These are phyloP conservation scores for Heliconius charithonia DNA, from an alignment of 2,888 invertebrate genomes.

Conservation along the genomic window DNA sequence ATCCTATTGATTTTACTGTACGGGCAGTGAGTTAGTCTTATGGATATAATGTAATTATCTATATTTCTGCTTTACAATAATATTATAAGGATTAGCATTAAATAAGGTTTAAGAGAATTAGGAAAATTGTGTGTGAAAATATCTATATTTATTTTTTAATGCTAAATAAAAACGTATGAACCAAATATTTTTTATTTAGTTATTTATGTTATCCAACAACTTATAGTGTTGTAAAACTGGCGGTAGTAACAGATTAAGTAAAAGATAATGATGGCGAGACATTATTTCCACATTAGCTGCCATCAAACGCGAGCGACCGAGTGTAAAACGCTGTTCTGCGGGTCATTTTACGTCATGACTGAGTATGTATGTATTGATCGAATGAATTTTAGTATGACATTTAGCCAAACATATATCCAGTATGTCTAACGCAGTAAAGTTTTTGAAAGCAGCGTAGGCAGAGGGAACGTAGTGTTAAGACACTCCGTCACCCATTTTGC, in stretches of 20 bases:
- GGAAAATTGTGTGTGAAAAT: neutral
- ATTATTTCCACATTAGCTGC: slow-evolving; percentile 76
- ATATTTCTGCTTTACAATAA: neutral
- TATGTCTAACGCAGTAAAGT: neutral
- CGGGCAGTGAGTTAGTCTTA: neutral
- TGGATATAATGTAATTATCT: neutral
- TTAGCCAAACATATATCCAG: neutral
- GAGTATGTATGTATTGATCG: slow-evolving; percentile 21
- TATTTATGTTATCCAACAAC: slow-evolving; percentile 39
- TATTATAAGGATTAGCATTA: neutral
- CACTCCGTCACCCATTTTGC: too few relatives aligned
- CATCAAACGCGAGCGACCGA: slow-evolving; percentile 50
- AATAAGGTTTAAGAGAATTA: neutral
- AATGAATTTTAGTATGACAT: neutral
- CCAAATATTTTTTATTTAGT: neutral
- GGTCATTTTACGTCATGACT: slow-evolving; percentile 24
- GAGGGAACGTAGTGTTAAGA: too few relatives aligned
- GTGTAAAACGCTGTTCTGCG: slow-evolving; percentile 36
- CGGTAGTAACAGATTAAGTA: slow-evolving; percentile 67
- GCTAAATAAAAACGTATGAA: neutral
- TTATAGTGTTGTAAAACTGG: slow-evolving; percentile 57
- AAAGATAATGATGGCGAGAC: slow-evolving; percentile 73
- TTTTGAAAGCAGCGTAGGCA: too few relatives aligned
- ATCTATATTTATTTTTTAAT: too few relatives aligned
- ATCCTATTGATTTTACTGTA: slow-evolving; percentile 59